phyloP scores from a whole-genome alignment of 1,140 invertebrate genomes.

The Zeugodacus cucurbitae region DNA sequence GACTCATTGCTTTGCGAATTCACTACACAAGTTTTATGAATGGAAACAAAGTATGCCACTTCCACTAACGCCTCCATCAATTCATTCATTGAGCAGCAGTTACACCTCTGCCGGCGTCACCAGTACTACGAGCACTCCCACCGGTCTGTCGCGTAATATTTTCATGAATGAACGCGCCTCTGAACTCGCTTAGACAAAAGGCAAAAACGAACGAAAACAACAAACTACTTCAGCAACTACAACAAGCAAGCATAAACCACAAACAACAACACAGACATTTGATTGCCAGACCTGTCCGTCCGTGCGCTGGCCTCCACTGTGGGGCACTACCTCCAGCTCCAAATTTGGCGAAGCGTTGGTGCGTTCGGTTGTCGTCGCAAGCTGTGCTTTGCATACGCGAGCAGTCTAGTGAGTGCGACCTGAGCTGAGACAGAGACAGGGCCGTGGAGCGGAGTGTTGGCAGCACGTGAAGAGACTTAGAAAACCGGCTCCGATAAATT shows the following conservation, averaged over 20 bases:
- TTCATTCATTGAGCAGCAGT: conserved; percentile 20
- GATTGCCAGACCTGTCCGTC: neutral
- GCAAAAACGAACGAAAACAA: neutral
- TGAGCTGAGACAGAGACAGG: neutral
- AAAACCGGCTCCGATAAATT: neutral
- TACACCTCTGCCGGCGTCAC: neutral
- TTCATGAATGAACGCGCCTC: conserved; percentile 37
- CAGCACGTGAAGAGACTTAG: conserved; percentile 20
- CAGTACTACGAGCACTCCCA: conserved; percentile 5
- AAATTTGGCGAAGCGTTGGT: neutral
- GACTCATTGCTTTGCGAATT: neutral
- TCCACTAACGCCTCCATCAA: conserved; percentile 19
- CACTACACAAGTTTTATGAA: neutral
- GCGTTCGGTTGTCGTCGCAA: neutral
- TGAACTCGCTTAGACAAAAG: neutral
- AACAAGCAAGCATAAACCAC: no score
- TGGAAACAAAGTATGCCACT: neutral
- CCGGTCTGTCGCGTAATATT: neutral
- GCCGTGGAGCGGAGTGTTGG: no score
- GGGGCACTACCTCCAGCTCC: neutral
- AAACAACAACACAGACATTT: neutral
- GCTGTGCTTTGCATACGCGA: conserved; percentile 17
- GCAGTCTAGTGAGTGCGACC: neutral
- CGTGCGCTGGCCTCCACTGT: neutral
- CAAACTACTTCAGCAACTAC: no score